phyloP scores from a whole-genome alignment of 1,140 invertebrate species.

The Lepidurus apus region DNA sequence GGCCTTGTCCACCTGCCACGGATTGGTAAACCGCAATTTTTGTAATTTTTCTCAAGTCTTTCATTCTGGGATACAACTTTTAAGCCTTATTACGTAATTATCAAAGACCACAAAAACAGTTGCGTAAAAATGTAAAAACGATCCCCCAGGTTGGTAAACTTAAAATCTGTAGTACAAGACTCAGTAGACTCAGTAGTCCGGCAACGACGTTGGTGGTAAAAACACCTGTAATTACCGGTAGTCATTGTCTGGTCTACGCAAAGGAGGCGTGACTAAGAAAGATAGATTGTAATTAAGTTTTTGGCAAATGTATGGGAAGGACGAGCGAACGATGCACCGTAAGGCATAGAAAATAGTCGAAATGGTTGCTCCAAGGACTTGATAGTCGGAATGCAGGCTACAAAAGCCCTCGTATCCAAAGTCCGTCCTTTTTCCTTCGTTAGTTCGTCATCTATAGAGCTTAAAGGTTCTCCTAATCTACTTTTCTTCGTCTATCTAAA shows the following conservation, averaged over 20 bases:
- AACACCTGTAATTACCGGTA: conserved; percentile 9
- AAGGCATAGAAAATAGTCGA: not conserved
- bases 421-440: not conserved
- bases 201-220: not conserved
- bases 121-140: not conserved
- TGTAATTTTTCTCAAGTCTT: conserved; percentile 11
- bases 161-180: not conserved
- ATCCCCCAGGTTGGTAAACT: not conserved
- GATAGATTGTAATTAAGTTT: conserved; percentile 23
- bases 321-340: not conserved
- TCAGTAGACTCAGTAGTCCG: not conserved
- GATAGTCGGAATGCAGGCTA: not conserved
- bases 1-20: conserved; percentile 71
- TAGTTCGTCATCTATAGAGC: not conserved
- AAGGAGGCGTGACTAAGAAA: not conserved
- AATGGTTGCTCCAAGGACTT: not conserved
- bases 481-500: not conserved
- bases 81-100: too few species aligned
- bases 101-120: not conserved
- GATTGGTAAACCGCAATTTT: conserved; percentile 58
- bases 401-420: not conserved
- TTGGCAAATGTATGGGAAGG: conserved; percentile 12
- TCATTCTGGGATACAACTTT: too few species aligned
- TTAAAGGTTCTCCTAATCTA: not conserved
- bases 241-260: conserved; percentile 12